Evolutionary conservation across 2,113 vertebrate genomes (phyloP).

Genomic region (Beaufortia kweichowensis): DNA sequence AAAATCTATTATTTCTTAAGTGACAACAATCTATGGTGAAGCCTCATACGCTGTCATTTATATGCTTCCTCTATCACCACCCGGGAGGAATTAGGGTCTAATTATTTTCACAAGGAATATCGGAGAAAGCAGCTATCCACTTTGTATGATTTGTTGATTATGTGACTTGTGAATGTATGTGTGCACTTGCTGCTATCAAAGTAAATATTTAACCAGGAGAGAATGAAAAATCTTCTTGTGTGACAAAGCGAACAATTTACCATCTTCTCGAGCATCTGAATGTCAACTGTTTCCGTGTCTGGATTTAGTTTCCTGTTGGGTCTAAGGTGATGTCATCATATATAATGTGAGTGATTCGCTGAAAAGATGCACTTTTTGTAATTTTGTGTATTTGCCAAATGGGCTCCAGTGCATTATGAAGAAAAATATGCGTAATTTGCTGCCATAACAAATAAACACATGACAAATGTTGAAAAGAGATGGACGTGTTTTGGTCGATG

Average conservation of each 20-base stretch:
- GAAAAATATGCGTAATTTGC: constrained; percentile 31
- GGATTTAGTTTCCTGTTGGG: constrained; percentile 19
- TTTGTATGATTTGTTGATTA: constrained; percentile 50
- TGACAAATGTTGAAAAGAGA: constrained; percentile 20
- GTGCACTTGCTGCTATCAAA: constrained; percentile 36
- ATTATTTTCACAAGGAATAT: constrained; percentile 42
- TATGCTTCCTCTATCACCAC: constrained; percentile 41
- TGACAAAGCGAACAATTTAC: constrained; percentile 31
- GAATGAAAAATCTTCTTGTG: constrained; percentile 48
- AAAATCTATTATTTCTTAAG: constrained; percentile 53
- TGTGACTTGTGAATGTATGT: constrained; percentile 36
- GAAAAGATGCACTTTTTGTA: constrained; percentile 29
- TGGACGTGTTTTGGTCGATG: constrained; percentile 23
- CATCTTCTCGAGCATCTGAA: neutral
- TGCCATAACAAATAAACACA: constrained; percentile 12
- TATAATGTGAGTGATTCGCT: constrained; percentile 10
- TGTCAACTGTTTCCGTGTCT: neutral
- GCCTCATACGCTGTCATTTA: constrained; percentile 48
- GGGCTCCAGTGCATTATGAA: constrained; percentile 21
- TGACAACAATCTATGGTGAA: constrained; percentile 48
- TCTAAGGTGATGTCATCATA: constrained; percentile 20
- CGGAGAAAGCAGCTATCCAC: constrained; percentile 37
- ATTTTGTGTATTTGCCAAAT: constrained; percentile 3
- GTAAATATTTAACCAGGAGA: constrained; percentile 47
- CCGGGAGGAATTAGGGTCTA: constrained; percentile 40